These are phyloP conservation scores for Callinectes sapidus DNA, from an alignment of 2,888 invertebrate genomes.

Conservation along the genomic window DNA sequence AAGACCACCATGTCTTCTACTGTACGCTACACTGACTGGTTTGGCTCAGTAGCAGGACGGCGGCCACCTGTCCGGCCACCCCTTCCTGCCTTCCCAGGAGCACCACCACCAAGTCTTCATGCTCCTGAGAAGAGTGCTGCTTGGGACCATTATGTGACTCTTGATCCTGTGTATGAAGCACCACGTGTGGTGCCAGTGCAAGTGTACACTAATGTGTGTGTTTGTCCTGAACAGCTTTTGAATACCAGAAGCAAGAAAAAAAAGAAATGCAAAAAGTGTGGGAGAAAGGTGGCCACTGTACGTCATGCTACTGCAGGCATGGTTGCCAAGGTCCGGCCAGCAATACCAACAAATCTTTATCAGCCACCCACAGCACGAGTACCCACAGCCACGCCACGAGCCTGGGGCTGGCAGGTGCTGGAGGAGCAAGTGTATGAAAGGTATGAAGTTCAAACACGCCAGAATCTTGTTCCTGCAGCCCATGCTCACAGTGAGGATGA, in stretches of 20 bases:
- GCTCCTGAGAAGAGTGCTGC: constrained; percentile 56
- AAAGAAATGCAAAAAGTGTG: constrained; percentile 72
- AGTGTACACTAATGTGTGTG: constrained; percentile 67
- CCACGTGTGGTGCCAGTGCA: constrained; percentile 67
- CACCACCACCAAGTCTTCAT: constrained; percentile 33
- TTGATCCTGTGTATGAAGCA: constrained; percentile 64
- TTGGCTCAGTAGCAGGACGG: constrained; percentile 69
- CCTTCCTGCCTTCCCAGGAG: constrained; percentile 55
- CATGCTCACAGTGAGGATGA: constrained; percentile 61
- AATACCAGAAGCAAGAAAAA: constrained; percentile 70
- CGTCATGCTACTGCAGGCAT: constrained; percentile 62
- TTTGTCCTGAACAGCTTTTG: constrained; percentile 63
- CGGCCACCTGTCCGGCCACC: constrained; percentile 65
- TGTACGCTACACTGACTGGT: constrained; percentile 72
- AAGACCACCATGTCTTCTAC: constrained; percentile 66
- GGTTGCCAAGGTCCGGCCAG: constrained; percentile 62
- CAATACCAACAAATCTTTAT: constrained; percentile 64
- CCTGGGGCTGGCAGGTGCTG: constrained; percentile 69
- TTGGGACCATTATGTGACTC: constrained; percentile 68
- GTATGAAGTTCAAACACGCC: constrained; percentile 55
- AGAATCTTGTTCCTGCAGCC: not conserved
- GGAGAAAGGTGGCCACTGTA: constrained; percentile 68
- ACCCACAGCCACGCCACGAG: constrained; percentile 27
- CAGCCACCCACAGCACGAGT: constrained; percentile 47
- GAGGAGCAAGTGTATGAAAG: constrained; percentile 62